A percentile compares a stretch with the other conserved stretches of the same genome.
phyloP scores from a whole-genome alignment of 2,797 vertebrate species.

The Sylvilagus floridanus region DNA sequence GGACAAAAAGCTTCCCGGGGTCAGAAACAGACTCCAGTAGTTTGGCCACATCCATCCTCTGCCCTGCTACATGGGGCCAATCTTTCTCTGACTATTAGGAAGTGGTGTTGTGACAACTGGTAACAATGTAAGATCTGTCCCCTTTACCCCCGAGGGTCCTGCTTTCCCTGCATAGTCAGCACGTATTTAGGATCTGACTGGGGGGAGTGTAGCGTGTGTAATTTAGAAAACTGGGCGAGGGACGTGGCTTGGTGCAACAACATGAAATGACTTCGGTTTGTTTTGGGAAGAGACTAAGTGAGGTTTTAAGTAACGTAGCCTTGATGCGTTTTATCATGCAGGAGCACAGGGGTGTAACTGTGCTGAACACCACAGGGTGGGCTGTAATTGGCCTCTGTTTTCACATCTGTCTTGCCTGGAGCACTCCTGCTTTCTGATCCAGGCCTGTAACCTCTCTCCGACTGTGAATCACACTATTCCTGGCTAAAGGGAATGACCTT shows the following conservation, averaged over 20 bases:
- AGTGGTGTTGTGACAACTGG: neutral
- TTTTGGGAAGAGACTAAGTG: neutral
- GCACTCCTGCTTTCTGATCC: neutral
- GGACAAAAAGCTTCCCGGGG: neutral
- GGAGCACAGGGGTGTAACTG: neutral
- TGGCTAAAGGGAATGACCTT: neutral
- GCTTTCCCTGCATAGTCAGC: neutral
- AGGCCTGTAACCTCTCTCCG: neutral
- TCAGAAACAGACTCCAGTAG: neutral
- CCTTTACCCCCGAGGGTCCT: neutral
- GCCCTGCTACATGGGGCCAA: too few species aligned
- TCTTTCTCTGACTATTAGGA: neutral
- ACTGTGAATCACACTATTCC: neutral
- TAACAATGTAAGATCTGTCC: neutral
- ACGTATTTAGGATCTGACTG: neutral
- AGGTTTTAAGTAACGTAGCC: neutral
- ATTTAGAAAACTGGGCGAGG: neutral
- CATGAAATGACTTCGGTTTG: neutral
- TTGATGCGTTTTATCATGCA: neutral
- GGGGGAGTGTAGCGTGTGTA: neutral
- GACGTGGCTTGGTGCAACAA: neutral
- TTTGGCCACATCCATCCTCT: neutral
- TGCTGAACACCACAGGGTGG: neutral
- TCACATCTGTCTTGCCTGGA: slow-evolving; percentile 6
- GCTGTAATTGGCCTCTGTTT: neutral